Base-by-base conservation (phyloP, 2,113 vertebrate genomes). In the Heteronetta atricapilla region DNA sequence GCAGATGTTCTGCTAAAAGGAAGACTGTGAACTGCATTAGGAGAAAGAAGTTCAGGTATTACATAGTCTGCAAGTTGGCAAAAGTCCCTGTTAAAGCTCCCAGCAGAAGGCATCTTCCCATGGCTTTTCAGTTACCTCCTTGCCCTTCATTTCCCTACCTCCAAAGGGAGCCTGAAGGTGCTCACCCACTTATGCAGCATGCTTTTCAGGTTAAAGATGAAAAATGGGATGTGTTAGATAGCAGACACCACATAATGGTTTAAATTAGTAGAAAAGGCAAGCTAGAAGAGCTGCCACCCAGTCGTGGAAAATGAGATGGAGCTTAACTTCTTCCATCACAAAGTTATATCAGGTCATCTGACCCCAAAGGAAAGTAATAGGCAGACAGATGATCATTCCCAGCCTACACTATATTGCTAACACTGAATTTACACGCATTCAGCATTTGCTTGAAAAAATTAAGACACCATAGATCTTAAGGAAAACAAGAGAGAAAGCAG, bases 291-390 rank as follows among this genome's bases (percentile, higher is more conserved):
- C 52, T 44, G 29, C 50, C n/a, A 79, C 6, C 28, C 7, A 26
- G 19, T 21, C 2, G 0, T 4, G n/a, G 72, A 8, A 67, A 74
- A 70, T 44, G 19, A 55, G 55, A 52, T 13, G 29, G 56, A 89
- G 23, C 6, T 79, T 92, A 33, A 38, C 11, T 48, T 70, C 59
- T 79, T 86, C 55, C n/a, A 26, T 48, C 38, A 25, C 25, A 6
- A 4, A 11, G 15, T 53, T 48, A 25, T 34, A 34, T 6, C 0
- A 0, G 25, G 13, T 74, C 16, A 50, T 74, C 23, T 62, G 59
- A 82, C 25, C 33, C 12, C 80, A 62, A 12, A 70, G 46, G 66
- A 86, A 72, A 73, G 16, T 46, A 53, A 64, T 6, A 73, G 26
- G n/a, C 5, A 19, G 20, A 28, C 4, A 21, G 22, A 25, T 84